phyloP scores from a whole-genome alignment of 2,113 vertebrate genomes.

The Daphoenositta chrysoptera region DNA sequence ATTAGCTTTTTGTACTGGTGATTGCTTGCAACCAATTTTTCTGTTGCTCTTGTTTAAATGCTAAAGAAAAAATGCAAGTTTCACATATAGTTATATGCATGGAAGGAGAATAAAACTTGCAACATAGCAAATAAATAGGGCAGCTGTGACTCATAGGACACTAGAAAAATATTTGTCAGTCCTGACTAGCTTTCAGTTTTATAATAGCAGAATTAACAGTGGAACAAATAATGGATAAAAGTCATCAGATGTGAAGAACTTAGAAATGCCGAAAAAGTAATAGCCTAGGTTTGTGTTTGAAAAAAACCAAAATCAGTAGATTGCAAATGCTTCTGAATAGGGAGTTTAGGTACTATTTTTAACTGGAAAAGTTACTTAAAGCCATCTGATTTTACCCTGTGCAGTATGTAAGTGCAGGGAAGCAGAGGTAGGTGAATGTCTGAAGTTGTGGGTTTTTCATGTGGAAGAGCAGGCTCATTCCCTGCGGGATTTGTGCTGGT shows the following conservation, averaged over 20 bases:
- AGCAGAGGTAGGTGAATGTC: neutral
- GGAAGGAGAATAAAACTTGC: neutral
- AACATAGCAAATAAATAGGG: neutral
- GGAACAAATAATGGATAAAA: neutral
- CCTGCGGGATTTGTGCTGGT: neutral
- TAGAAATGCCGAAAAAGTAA: neutral
- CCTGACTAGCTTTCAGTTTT: neutral
- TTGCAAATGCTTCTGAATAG: neutral
- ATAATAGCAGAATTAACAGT: neutral
- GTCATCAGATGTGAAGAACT: neutral
- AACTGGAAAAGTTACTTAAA: neutral
- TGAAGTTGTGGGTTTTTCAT: neutral
- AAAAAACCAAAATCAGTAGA: neutral
- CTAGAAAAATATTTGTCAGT: neutral
- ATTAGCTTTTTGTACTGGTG: neutral
- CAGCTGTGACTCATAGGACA: neutral
- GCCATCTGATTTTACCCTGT: neutral
- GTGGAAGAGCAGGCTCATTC: neutral
- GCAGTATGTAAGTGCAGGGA: neutral
- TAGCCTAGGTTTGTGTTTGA: neutral
- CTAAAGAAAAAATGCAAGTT: neutral
- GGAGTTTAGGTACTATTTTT: neutral
- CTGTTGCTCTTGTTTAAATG: neutral
- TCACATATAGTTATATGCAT: neutral
- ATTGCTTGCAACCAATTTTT: neutral